These are phyloP conservation scores for Gymnobelideus leadbeateri DNA, from an alignment of 2,113 vertebrate species.

Conservation along the genomic window DNA sequence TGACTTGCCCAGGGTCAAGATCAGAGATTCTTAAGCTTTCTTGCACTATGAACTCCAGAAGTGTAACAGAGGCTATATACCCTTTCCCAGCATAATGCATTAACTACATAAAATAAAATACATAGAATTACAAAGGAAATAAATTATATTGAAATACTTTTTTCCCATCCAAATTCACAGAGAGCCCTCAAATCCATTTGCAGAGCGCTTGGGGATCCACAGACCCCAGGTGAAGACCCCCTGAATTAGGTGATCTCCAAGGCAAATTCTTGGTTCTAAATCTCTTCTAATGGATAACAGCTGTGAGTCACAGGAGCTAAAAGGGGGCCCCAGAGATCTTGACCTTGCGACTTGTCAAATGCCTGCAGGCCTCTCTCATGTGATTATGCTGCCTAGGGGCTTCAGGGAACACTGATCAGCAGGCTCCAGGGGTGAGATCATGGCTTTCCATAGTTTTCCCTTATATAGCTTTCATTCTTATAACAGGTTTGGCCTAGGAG, in stretches of 20 bases:
- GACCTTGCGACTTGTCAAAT: background rate
- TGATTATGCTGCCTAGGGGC: constrained; percentile 28
- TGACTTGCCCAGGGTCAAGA: background rate
- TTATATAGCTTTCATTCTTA: background rate
- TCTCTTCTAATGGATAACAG: background rate
- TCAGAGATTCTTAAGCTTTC: background rate
- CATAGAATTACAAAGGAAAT: background rate
- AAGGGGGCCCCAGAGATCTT: background rate
- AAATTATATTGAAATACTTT: background rate
- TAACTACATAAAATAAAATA: background rate
- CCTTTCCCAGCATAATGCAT: background rate
- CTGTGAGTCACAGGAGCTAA: background rate
- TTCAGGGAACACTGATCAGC: background rate
- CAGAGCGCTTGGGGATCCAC: background rate
- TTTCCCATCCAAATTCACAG: background rate
- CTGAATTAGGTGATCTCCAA: background rate
- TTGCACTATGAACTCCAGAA: background rate
- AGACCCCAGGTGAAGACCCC: background rate
- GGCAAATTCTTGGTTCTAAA: background rate
- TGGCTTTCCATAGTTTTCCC: background rate
- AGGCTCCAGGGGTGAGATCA: background rate
- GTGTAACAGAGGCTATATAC: background rate
- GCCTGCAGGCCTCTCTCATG: background rate
- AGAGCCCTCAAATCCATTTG: background rate
- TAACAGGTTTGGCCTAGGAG: background rate